These are phyloP conservation scores for Cyanistes caeruleus DNA, from an alignment of 2,113 vertebrate genomes.

Conservation along the genomic window DNA sequence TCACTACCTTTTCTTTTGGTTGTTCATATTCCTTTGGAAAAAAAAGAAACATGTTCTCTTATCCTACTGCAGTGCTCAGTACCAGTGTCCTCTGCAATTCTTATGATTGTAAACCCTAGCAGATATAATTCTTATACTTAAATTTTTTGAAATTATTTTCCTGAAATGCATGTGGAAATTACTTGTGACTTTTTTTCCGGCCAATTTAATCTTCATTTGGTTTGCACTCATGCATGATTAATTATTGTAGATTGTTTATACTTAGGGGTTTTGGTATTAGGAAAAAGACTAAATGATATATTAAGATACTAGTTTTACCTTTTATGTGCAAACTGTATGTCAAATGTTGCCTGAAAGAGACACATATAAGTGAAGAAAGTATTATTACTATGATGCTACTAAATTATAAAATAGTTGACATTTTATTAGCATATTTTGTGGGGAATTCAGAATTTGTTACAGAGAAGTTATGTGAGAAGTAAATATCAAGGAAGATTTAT, in stretches of 20 bases:
- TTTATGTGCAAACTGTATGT: background rate
- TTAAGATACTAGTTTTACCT: background rate
- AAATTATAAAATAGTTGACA: background rate
- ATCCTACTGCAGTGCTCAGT: background rate
- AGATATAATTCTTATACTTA: background rate
- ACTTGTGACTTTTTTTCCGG: background rate
- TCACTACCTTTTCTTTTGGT: background rate
- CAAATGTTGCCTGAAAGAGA: background rate
- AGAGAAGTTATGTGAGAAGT: constrained; percentile 27
- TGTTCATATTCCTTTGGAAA: background rate
- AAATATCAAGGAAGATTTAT: constrained; percentile 50
- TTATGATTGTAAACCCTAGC: background rate
- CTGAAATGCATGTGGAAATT: background rate
- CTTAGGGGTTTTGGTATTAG: background rate
- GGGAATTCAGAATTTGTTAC: constrained; percentile 25
- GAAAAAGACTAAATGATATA: background rate
- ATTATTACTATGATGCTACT: background rate
- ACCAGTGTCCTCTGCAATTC: background rate
- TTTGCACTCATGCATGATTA: background rate
- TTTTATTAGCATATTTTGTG: constrained; percentile 10
- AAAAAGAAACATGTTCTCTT: background rate
- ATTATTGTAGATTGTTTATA: constrained; percentile 10
- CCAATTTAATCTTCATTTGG: background rate
- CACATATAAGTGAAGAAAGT: background rate
- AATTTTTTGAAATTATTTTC: background rate